These are phyloP conservation scores for Aphelocoma californica DNA, from an alignment of 2,797 vertebrate species.

Conservation along the genomic window DNA sequence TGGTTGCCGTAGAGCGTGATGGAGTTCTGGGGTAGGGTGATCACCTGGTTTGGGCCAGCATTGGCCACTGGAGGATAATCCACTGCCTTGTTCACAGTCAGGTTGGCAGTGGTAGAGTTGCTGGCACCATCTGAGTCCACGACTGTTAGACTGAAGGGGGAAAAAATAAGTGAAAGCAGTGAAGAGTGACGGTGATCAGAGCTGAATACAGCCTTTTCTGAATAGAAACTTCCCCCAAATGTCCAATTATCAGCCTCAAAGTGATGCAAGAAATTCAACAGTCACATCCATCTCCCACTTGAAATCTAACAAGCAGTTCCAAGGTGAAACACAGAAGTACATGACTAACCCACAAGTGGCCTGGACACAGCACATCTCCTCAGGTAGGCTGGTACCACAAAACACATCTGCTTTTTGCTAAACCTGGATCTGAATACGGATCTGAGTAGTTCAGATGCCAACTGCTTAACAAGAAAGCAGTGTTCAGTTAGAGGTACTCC, in stretches of 20 bases:
- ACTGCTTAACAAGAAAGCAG: neutral
- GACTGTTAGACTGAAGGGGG: constrained; percentile 85
- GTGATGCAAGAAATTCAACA: neutral
- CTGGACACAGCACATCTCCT: neutral
- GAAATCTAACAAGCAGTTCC: neutral
- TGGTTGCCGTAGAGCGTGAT: constrained; percentile 91
- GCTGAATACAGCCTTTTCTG: neutral
- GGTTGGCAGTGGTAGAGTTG: constrained; percentile 86
- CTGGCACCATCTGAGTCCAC: constrained; percentile 91
- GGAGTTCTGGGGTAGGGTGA: constrained; percentile 92
- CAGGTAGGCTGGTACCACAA: neutral
- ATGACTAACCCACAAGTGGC: neutral
- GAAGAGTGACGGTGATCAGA: neutral
- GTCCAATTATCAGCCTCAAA: neutral
- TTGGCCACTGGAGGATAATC: constrained; percentile 95
- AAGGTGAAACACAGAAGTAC: neutral
- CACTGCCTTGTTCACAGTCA: constrained; percentile 92
- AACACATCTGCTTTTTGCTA: neutral
- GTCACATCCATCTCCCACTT: neutral
- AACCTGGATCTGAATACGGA: neutral
- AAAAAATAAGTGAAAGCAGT: neutral
- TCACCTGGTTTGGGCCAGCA: constrained; percentile 91
- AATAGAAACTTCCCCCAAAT: neutral
- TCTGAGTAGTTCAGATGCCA: neutral
- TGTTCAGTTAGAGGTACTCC: neutral